Conservation (phyloP, 2,888 invertebrate species). For the Anagyrus pseudococci region DNA sequence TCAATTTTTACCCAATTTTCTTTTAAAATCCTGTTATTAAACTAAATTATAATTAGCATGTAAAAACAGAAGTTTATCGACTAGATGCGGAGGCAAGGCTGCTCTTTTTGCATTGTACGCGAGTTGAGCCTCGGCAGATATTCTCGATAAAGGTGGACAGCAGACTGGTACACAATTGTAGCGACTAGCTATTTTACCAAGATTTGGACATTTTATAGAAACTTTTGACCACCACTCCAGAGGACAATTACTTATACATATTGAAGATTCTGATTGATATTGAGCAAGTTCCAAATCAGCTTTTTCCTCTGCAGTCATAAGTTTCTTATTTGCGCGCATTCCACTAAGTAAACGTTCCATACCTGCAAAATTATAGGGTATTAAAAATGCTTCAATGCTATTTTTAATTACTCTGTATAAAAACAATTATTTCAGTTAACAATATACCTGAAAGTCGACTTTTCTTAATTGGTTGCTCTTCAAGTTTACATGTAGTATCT, state of each 20-base stretch:
- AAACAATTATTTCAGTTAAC: neutral
- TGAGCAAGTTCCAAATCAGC: constrained; percentile 62
- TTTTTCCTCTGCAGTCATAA: constrained; percentile 60
- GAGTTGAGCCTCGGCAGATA: constrained; percentile 58
- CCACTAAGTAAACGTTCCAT: constrained; percentile 62
- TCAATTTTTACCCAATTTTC: no score
- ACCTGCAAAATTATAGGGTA: constrained; percentile 53
- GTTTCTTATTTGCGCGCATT: constrained; percentile 51
- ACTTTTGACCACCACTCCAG: constrained; percentile 62
- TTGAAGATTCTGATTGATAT: constrained; percentile 62
- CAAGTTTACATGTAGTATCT: constrained; percentile 43
- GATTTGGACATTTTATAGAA: constrained; percentile 60
- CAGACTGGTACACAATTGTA: constrained; percentile 63
- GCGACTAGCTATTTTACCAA: constrained; percentile 58
- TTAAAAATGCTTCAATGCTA: no score
- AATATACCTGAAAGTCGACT: constrained; percentile 56
- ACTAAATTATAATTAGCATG: constrained; percentile 55
- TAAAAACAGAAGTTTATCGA: constrained; percentile 60
- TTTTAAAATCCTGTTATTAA: no score
- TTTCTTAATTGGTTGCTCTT: constrained; percentile 57
- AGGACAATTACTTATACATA: constrained; percentile 61
- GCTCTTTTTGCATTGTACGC: constrained; percentile 57
- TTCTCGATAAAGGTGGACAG: constrained; percentile 59
- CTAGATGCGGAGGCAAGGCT: constrained; percentile 57
- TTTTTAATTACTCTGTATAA: constrained; percentile 8